Conservation (phyloP, 2,888 invertebrate genomes). For the Drosophila emarginata region DNA sequence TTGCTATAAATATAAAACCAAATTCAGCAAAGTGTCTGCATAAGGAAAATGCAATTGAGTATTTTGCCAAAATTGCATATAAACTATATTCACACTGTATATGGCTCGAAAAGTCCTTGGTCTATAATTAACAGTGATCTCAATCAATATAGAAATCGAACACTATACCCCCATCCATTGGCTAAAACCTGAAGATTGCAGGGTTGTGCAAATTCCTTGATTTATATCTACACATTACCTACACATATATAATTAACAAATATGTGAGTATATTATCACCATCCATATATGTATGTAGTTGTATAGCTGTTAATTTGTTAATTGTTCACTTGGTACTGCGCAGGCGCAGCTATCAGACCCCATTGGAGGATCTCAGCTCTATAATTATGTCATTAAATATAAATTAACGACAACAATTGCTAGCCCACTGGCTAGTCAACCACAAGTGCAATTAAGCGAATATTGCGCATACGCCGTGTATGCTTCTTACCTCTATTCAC, state of each 20-base stretch:
- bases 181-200: slow-evolving; percentile 10
- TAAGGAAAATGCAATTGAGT: slow-evolving; percentile 21
- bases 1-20: slow-evolving; percentile 45
- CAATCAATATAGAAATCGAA: slow-evolving; percentile 13
- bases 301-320: neutral
- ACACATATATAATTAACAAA: neutral
- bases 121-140: slow-evolving; percentile 51
- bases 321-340: neutral
- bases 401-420: slow-evolving; percentile 62
- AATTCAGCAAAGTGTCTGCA: slow-evolving; percentile 45
- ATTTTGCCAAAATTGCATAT: slow-evolving; percentile 29
- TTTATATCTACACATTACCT: neutral
- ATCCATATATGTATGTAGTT: neutral
- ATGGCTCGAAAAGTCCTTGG: slow-evolving; percentile 27
- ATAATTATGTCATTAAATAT: slow-evolving; percentile 75
- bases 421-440: slow-evolving; percentile 9
- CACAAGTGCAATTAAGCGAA: slow-evolving; percentile 55
- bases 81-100: slow-evolving; percentile 23
- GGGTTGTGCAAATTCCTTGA: neutral
- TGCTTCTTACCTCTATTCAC: slow-evolving; percentile 8
- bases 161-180: slow-evolving; percentile 21
- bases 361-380: slow-evolving; percentile 34
- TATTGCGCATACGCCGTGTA: slow-evolving; percentile 65
- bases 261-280: neutral
- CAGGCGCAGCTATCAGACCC: neutral